Conservation (phyloP, 2,797 vertebrate genomes). For the Streptopelia turtur region DNA sequence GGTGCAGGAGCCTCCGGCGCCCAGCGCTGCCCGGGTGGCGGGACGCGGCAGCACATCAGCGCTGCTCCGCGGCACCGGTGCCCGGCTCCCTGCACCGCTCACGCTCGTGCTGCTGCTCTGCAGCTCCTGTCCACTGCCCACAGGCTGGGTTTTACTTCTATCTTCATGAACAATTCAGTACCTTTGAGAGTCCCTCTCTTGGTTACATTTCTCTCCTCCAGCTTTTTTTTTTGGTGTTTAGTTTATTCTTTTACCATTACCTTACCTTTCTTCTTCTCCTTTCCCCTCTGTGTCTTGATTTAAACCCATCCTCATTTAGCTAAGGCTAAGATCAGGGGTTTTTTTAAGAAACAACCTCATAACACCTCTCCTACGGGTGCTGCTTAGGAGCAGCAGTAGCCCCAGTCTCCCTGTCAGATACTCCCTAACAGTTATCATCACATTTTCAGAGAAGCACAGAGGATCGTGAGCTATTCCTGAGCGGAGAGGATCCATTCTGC, state of each 20-base stretch:
- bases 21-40: not conserved
- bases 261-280: not conserved
- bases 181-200: not conserved
- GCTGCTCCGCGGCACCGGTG: not conserved
- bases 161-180: not conserved
- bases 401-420: not conserved
- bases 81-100: not conserved
- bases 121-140: not conserved
- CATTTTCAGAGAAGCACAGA: not conserved
- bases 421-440: not conserved
- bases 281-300: not conserved
- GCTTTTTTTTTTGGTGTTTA: not conserved
- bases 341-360: conserved; percentile 10
- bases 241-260: not conserved
- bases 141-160: not conserved
- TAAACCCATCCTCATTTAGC: not conserved
- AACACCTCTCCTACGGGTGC: conserved; percentile 22
- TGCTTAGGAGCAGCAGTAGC: not conserved
- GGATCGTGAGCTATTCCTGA: not conserved
- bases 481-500: not conserved
- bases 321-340: not conserved
- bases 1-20: not conserved
- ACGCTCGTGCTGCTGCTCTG: rapidly evolving
- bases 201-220: not conserved
- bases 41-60: too few relatives aligned